Base-by-base conservation (phyloP, 1,140 invertebrate genomes). In the Chrysoperla carnea region DNA sequence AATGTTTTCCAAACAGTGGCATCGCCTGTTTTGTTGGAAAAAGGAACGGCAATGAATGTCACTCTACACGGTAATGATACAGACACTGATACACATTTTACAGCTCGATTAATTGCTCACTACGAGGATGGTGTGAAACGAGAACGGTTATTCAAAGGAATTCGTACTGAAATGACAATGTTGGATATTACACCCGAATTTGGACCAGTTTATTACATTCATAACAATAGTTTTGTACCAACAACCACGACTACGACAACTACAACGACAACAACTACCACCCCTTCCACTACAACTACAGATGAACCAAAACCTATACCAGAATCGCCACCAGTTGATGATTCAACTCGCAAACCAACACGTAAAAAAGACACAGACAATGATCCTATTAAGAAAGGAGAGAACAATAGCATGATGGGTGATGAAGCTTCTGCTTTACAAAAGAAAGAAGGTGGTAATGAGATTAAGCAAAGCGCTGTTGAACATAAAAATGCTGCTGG, bases 41-140 rank as follows among this genome's bases (percentile, higher is more conserved):
- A 80, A 5, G 81, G 81, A 29, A 85, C 82, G 0, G 83, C 73
- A 7, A 74, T 83, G 23, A 85, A 86, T 56, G 79, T 85, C 0
- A 82, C 78, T 1, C 62, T 88, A 4, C 64, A 59, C 29, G 82
- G 75, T 1, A 81, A 80, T 50, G 72, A 75, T 48, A 78, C 77
- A 1, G 73, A 76, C 36, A 66, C 70, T 37, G 81, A 84, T 45
- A 67, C 78, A 1, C 78, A 77, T 8, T 88, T 84, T 50, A 72
- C 64, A 0, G 82, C 72, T 8, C 74, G 72, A 41, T 58, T 88
- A 38, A 69, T 74, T 9, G 73, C 81, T 6, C 67, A 72, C 40
- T 86, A 84, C 53, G 68, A 74, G 44, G 78, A 82, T 41, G 62
- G 65, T 8, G 61, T 58, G 35, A 6, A 64, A 59, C 39, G 57